Base-by-base conservation (phyloP, 2,888 invertebrate species). In the Leistus spinibarbis region DNA sequence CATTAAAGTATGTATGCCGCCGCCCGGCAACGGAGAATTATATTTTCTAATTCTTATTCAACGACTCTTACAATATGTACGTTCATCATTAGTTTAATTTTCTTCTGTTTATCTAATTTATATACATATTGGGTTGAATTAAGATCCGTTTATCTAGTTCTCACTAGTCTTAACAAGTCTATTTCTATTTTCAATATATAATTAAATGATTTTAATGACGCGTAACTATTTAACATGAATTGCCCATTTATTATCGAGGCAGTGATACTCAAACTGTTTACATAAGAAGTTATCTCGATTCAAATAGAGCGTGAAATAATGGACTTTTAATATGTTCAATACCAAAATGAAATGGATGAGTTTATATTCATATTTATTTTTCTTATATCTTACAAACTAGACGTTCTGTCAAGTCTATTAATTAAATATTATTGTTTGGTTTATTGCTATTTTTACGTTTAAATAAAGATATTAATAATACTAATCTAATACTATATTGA, bases 131-230 rank as follows among this genome's bases (percentile, higher is more conserved):
- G 7, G 24, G 7, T 24, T 4, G 24, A 24, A 24, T 4, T 24
- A 10, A 40, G 40, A 40, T 40, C 10, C 40, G 5, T 54, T 27
- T 54, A 72, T 66, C 72, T 13, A 72, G 73, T n/a, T 73, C 16
- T 53, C 67, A 73, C 73, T 62, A 67, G 73, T 73, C 67, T 60
- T 23, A 73, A 54, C 73, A n/a, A 71, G 65, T 23, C 71, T 19
- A 3, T 56, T 16, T 64, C 53, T 67, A 67, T 73, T 67, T 62
- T 73, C 62, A 60, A 67, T 67, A 40, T 3, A 67, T 73, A 67
- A 60, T 73, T 73, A 40, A 60, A 67, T 62, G 16, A 67, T 67
- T 60, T 73, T 73, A 66, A 73, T 73, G 73, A 72, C 72, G 72
- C 72, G 64, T 57, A 54, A 63, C 63, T 70, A 40, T 63, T 71